Evolutionary conservation across 1,140 invertebrate species (phyloP), one percentile per base, ranked within the genome.

Genomic region (Scaptomyza pallida): DNA sequence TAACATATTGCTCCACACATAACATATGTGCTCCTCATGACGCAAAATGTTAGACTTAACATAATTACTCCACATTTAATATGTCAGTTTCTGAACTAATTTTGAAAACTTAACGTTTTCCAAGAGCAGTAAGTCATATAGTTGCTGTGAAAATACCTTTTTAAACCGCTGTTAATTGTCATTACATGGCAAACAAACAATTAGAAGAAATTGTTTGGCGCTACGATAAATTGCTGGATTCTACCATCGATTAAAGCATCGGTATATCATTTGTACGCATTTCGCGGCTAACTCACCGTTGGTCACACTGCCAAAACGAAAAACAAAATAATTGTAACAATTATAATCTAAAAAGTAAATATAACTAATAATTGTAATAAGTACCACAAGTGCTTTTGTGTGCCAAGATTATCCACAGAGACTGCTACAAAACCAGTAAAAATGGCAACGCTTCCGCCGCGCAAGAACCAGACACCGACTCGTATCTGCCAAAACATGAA

Each of bases 361-460:
- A 51, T 45, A 19, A 41, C 10, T 2, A 37, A 4, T 52, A 37
- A 51, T 30, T 45, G 10, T 37, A 13, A 4, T 30, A 12, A 30
- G 8, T 12, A n/a, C 9, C 4, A 21, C 2, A 48, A 54, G 26
- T 33, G 6, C 10, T 3, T n/a, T 6, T 23, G 19, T 12, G 16
- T 48, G 43, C 12, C 30, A 13, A 33, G 6, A 9, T 4, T 23
- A 60, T 40, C 9, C 17, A n/a, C 3, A 15, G 8, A 5, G 26
- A 26, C 8, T 12, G 23, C 17, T 5, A 2, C 19, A 5, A 52
- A 10, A 54, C 19, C 40, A 54, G n/a, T 15, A 41, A 91, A 61
- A 59, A 95, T 95, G 94, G 94, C 95, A 79, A 93, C 94, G 56
- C 91, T 95, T 89, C 94, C 95, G 71, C 94, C 94, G 37, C 92